A percentile compares a stretch with the other conserved stretches of the same genome.
Evolutionary conservation across 1,140 invertebrate species (phyloP).

Genomic region (Drosophila asahinai): DNA sequence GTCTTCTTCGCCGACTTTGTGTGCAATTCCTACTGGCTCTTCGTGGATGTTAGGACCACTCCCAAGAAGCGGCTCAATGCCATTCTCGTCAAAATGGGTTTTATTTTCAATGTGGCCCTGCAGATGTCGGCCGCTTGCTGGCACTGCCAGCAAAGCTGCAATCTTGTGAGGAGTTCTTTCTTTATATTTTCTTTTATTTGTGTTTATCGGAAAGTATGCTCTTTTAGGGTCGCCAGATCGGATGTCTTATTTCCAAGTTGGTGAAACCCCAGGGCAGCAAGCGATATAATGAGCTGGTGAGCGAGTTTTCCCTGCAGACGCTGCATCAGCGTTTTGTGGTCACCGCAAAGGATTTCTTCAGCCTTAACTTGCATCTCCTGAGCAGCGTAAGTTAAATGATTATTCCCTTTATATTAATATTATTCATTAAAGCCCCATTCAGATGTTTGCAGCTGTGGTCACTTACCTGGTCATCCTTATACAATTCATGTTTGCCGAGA

Average conservation of each 20-base stretch:
- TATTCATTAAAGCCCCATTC: not conserved
- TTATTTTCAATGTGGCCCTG: constrained; percentile 39
- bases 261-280: constrained; percentile 68
- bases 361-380: constrained; percentile 68
- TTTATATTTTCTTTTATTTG: not conserved
- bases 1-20: constrained; percentile 59
- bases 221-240: constrained; percentile 73
- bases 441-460: constrained; percentile 81
- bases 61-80: not conserved
- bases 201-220: fast-evolving
- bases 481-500: constrained; percentile 81
- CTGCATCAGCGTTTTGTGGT: constrained; percentile 76
- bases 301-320: constrained; percentile 73
- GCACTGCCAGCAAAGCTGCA: constrained; percentile 66
- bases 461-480: constrained; percentile 82
- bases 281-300: constrained; percentile 75
- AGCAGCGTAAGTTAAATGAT: constrained; percentile 61
- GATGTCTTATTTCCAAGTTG: constrained; percentile 73
- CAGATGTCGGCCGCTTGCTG: constrained; percentile 61
- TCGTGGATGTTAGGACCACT: constrained; percentile 26
- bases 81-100: constrained; percentile 19
- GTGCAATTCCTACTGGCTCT: constrained; percentile 67
- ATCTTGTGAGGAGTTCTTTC: constrained; percentile 43
- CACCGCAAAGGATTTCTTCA: constrained; percentile 80
- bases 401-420: too few species aligned